Base-by-base conservation (phyloP, 1,140 invertebrate genomes). In the Drosophila malerkotliana region DNA sequence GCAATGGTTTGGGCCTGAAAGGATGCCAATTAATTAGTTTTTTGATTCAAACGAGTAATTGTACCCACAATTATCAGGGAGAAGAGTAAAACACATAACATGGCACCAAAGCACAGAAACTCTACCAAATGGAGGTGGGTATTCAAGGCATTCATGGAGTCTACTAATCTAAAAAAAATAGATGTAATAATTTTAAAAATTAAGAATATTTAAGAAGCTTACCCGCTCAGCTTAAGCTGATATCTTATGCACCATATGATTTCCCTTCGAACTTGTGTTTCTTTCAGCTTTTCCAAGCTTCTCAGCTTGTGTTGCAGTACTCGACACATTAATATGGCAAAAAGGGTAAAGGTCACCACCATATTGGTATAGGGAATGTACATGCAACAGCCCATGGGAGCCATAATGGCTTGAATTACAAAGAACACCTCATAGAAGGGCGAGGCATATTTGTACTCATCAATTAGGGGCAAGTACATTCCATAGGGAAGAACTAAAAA, bases 311-410 rank as follows among this genome's bases (percentile, higher is more conserved):
- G 73, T 12, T 90, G 88, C 52, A 90, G 18, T 10, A 88, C 83
- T 0, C 62, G 55, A 37, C 82, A 87, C 88, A 90, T 90, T 5
- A 90, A 59, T 2, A 90, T 90, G 41, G 66, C 88, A 48, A 90
- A 90, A 6, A 91, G 55, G 0, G 90, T 91, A 55, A 84, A 90
- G 14, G 84, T 82, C n/a, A 91, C 81, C 48, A 91, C 67, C 41
- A 91, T 64, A 71, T 85, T 91, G 0, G 89, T 74, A 18, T 85
- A 91, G 0, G 89, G 89, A 48, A 91, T 91, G 34, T 91, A 91
- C 89, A 91, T 91, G 63, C 89, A 91, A 58, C 89, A 91, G 21
- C 89, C 89, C 75, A 91, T 91, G 10, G 89, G 89, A 3, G 89
- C 77, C 67, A 91, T 89, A 26, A 91, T 85, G 49, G 49, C 69